Evolutionary conservation across 2,888 invertebrate species (phyloP).

Genomic region (Leptopilina drosophilae): DNA sequence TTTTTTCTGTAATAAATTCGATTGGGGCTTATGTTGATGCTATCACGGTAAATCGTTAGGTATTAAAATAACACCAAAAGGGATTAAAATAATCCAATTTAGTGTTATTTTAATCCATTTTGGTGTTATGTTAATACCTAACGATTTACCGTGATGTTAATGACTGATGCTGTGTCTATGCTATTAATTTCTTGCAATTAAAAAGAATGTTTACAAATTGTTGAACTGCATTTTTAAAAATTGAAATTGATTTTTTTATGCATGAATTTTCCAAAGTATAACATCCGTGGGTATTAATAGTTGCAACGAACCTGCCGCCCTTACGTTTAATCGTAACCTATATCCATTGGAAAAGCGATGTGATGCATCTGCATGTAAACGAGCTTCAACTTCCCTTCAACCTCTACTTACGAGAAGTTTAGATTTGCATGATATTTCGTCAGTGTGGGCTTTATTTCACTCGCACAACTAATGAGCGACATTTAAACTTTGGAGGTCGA

Average conservation of each 20-base stretch:
- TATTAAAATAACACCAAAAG: no score
- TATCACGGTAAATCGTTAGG: no score
- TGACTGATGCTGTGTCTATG: no score
- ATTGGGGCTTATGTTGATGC: no score
- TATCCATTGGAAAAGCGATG: conserved; percentile 2
- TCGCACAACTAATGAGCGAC: conserved; percentile 29
- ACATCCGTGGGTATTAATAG: neutral
- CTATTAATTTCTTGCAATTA: no score
- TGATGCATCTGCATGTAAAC: conserved; percentile 51
- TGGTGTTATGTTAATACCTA: no score
- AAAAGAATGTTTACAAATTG: no score
- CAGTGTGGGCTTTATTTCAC: conserved; percentile 30
- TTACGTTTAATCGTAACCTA: conserved; percentile 40
- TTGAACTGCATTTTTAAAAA: neutral
- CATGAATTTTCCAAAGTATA: neutral
- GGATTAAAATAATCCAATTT: no score
- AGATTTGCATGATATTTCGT: conserved; percentile 48
- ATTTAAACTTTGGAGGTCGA: conserved; percentile 30
- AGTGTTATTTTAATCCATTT: no score
- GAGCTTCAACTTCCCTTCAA: conserved; percentile 34
- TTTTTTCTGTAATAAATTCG: no score
- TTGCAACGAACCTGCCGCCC: neutral
- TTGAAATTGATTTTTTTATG: no score
- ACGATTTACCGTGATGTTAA: no score
- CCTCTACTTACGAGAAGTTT: conserved; percentile 40